Evolutionary conservation across 2,113 vertebrate genomes (phyloP).

Genomic region (Euleptes europaea): DNA sequence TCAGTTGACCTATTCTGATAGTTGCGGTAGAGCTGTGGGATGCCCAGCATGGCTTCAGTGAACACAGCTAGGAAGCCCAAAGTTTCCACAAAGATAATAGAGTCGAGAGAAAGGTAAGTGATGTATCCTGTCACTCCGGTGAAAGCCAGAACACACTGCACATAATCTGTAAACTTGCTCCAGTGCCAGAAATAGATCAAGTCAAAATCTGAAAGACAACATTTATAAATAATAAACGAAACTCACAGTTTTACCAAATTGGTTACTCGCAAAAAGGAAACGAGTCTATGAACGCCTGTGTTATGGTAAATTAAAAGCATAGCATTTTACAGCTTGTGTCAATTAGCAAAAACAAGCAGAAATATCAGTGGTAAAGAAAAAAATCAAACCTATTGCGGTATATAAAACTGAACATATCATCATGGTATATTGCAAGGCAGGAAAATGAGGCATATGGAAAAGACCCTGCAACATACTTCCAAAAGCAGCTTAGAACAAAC

Average conservation of each 20-base stretch:
- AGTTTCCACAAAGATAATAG: slow-evolving; percentile 86
- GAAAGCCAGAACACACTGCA: slow-evolving; percentile 93
- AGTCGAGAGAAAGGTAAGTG: slow-evolving; percentile 94
- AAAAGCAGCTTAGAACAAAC: neutral
- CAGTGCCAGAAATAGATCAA: slow-evolving; percentile 93
- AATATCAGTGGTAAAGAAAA: neutral
- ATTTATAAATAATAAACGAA: slow-evolving; percentile 20
- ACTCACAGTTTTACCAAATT: neutral
- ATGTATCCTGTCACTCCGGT: slow-evolving; percentile 85
- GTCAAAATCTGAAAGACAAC: slow-evolving; percentile 86
- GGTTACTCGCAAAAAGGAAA: neutral
- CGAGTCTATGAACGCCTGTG: neutral
- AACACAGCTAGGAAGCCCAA: slow-evolving; percentile 95
- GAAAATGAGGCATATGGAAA: neutral
- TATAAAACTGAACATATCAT: neutral
- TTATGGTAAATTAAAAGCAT: neutral
- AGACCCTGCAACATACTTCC: neutral
- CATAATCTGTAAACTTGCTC: slow-evolving; percentile 92
- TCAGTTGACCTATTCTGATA: slow-evolving; percentile 92
- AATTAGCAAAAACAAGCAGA: neutral
- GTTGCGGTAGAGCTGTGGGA: slow-evolving; percentile 94
- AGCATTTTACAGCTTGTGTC: neutral
- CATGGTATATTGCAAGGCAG: neutral
- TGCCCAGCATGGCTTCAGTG: slow-evolving; percentile 92
- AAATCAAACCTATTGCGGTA: neutral